phyloP scores from a whole-genome alignment of 2,888 invertebrate species.

The Polia nebulosa region DNA sequence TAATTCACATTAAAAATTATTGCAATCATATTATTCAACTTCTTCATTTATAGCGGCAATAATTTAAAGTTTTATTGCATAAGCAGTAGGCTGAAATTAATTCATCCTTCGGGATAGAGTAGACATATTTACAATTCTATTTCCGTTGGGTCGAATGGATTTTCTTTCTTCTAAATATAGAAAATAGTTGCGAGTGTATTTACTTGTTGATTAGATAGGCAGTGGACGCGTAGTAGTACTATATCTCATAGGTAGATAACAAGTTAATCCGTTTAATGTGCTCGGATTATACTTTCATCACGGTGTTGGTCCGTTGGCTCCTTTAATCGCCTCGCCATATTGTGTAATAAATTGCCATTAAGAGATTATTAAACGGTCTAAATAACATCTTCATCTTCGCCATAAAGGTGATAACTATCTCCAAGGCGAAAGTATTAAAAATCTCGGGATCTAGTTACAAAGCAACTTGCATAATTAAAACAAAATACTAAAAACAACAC shows the following conservation, averaged over 20 bases:
- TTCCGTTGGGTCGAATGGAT: conserved; percentile 8
- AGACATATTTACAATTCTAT: conserved; percentile 32
- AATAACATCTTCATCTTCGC: conserved; percentile 7
- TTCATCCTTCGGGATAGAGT: conserved; percentile 3
- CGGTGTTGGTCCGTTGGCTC: conserved; percentile 38
- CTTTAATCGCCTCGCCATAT: conserved; percentile 46
- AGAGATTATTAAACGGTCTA: conserved; percentile 6
- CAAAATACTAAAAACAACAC: background rate
- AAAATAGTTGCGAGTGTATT: conserved; percentile 44
- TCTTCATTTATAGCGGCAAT: conserved; percentile 1
- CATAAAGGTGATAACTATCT: background rate
- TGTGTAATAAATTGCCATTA: conserved; percentile 40
- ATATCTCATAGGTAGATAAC: conserved; percentile 63
- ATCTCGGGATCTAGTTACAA: background rate
- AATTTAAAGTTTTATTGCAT: conserved; percentile 7
- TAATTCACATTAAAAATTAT: background rate
- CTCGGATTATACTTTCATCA: conserved; percentile 63
- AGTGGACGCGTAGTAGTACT: conserved; percentile 55
- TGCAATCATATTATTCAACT: conserved; percentile 25
- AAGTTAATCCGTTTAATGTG: conserved; percentile 60
- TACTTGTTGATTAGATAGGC: conserved; percentile 63
- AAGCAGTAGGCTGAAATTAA: background rate
- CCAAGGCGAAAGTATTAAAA: background rate
- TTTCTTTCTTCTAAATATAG: conserved; percentile 55
- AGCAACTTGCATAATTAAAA: background rate